Conservation (phyloP, 2,797 vertebrate genomes). For the Nannoperca australis region DNA sequence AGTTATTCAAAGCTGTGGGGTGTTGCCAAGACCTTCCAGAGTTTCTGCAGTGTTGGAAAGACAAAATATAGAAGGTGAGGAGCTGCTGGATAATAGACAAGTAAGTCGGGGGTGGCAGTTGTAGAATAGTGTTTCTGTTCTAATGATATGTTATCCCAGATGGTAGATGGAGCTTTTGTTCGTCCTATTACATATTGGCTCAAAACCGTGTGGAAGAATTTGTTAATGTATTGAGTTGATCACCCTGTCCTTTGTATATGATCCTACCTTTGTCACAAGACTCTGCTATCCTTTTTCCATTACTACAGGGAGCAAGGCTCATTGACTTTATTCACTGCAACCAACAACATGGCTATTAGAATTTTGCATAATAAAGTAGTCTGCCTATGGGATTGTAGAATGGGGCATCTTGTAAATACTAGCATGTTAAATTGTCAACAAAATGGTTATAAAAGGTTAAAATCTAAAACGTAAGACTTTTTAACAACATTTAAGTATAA, state of each 20-base stretch:
- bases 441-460: neutral
- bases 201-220: neutral
- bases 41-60: constrained; percentile 1
- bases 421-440: neutral
- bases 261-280: neutral
- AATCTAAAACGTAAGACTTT: neutral
- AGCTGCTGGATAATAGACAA: neutral
- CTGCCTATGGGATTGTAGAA: neutral
- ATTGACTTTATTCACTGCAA: neutral
- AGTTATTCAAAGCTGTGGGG: constrained; percentile 19
- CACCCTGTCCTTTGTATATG: neutral
- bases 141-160: neutral
- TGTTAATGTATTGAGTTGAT: neutral
- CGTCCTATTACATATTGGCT: rapidly evolving
- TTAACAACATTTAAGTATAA: neutral
- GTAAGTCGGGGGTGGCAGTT: neutral
- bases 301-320: neutral
- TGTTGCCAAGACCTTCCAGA: neutral
- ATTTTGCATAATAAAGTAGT: neutral
- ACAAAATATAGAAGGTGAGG: neutral
- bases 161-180: neutral
- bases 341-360: neutral
- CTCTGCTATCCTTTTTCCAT: neutral
- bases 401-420: neutral
- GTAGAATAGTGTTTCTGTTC: neutral